Base-by-base conservation (phyloP, 2,113 vertebrate species). In the Corynorhinus townsendii region DNA sequence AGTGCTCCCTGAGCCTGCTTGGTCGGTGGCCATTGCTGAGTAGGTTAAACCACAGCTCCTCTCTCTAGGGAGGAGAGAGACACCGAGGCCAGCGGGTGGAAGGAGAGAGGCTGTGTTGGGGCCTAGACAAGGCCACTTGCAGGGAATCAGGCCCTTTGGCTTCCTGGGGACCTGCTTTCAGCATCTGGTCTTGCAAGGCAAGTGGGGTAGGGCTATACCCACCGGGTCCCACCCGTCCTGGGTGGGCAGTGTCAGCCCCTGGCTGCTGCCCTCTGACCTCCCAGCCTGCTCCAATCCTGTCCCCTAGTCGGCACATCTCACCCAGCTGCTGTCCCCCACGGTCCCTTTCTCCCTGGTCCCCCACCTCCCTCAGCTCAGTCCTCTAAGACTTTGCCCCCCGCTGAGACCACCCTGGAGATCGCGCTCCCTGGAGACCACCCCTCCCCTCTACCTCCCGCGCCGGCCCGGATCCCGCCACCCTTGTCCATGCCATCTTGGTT, bases 261-360 rank as follows among this genome's bases (percentile, higher is more conserved):
- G 11, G 4, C 62, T 40, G 69, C 62, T 30, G n/a, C 24, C 24
- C n/a, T 72, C 62, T 62, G 10, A 11, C 49, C 0, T 30, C 33
- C 59, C 33, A 20, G 10, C 28, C 15, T 38, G n/a, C 30, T 47
- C 43, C 72, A 12, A 2, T 20, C 35, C 11, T 11, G 45, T 17
- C 40, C 10, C 26, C 28, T 47, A 19, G 26, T 69, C 15, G 72
- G 17, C 5, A 30, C 12, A 5, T 15, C 3, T 35, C 14, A 3
- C 14, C 26, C 33, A 7, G 24, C 3, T 5, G 26, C 9, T 7
- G 11, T 20, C 22, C 35, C 11, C 71, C 0, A 0, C 0, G 10
- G 52, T 69, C 33, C 22, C 22, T 40, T 64, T 5, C n/a, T 52
- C 33, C 20, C 24, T 1, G 11, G 0, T 16, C 8, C 59, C 26